These are phyloP conservation scores for Eupelmus urozonus DNA, from an alignment of 2,888 invertebrate species.

Conservation along the genomic window DNA sequence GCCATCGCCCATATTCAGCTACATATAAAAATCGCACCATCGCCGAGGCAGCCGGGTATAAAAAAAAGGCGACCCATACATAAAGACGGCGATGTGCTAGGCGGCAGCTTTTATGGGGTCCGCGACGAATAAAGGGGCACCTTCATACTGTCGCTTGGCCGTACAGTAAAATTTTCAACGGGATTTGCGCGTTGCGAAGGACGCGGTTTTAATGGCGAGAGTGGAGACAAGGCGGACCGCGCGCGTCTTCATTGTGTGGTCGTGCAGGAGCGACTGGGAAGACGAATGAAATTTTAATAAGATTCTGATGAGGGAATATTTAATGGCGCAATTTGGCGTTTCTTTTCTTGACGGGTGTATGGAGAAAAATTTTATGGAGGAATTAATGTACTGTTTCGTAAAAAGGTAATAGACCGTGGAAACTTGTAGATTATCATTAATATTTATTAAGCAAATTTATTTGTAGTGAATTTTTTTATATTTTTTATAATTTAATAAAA, in stretches of 20 bases:
- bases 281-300: background rate
- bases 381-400: too few species aligned
- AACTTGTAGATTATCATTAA: too few species aligned
- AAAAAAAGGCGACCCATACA: too few species aligned
- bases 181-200: background rate
- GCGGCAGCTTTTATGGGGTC: too few species aligned
- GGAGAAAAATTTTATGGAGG: too few species aligned
- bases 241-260: background rate
- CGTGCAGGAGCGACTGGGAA: background rate
- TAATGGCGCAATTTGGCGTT: background rate
- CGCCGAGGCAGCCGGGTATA: too few species aligned
- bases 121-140: slow-evolving; percentile 7
- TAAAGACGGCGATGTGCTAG: too few species aligned
- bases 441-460: too few species aligned
- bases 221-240: background rate
- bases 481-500: too few species aligned
- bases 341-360: too few species aligned
- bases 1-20: background rate
- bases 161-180: slow-evolving; percentile 12
- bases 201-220: background rate
- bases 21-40: background rate
- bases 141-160: background rate
- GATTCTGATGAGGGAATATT: background rate
- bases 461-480: too few species aligned
- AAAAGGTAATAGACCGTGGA: too few species aligned